Base-by-base conservation (phyloP, 2,113 vertebrate species). In the Centrocercus urophasianus region DNA sequence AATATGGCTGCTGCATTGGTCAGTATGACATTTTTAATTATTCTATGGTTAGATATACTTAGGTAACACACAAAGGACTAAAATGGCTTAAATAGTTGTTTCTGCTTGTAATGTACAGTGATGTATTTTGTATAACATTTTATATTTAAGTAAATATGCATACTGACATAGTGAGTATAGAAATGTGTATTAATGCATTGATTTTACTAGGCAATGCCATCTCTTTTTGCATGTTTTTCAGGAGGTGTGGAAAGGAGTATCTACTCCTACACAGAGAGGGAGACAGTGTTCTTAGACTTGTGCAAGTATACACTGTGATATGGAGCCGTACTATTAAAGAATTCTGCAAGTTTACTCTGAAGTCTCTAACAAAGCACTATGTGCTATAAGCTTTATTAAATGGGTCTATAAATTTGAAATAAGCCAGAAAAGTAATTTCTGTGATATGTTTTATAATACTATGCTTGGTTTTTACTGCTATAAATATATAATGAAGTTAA, bases 21-120 rank as follows among this genome's bases (percentile, higher is more conserved):
- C 95, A 96, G 95, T 97, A 97, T 92, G 65, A 40, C 59, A 75
- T 96, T 96, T 54, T 96, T 95, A 95, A 95, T 96, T 96, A 92
- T 82, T 95, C 87, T 93, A 83, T 93, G 54, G 80, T 88, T 42
- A 86, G 66, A 83, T 86, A 52, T 60, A 36, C 64, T 28, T 78
- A 77, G 85, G 16, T 72, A 72, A 74, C 79, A 66, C 80, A 70
- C 40, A 76, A 88, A 84, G 81, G 19, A 89, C 47, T 34, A 83
- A 90, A 78, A 82, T 61, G 34, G 22, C 70, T 96, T 90, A 73
- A 94, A 71, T 1, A 89, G 64, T 78, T 86, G 8, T 0, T 57
- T 91, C 78, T 85, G 6, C 78, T 81, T 95, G 32, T 57, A 34
- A 64, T 54, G 28, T 72, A 6, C 27, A 19, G 25, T 32, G 30